Conservation (phyloP, 1,140 invertebrate species). For the Lepidostoma basale region DNA sequence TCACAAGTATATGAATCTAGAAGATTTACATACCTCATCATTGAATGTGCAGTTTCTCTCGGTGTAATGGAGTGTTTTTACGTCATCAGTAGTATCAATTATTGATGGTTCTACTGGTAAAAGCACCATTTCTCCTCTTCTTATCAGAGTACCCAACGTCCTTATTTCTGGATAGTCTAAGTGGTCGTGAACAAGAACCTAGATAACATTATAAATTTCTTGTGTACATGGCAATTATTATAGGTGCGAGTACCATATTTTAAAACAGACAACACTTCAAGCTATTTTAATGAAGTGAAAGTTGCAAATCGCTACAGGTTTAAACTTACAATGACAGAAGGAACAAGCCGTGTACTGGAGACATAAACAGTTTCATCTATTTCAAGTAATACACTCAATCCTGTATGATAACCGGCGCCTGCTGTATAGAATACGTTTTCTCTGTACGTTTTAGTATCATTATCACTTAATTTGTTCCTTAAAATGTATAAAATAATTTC, state of each 20-base stretch:
- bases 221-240: too few species aligned
- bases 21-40: slow-evolving; percentile 34
- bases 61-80: slow-evolving; percentile 31
- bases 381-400: slow-evolving; percentile 33
- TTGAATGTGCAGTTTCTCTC: slow-evolving; percentile 38
- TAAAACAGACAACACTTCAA: too few species aligned
- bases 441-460: too few species aligned
- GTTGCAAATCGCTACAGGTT: too few species aligned
- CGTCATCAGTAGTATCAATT: slow-evolving; percentile 40
- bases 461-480: too few species aligned
- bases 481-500: too few species aligned
- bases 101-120: slow-evolving; percentile 35
- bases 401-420: slow-evolving; percentile 40
- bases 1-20: too few species aligned
- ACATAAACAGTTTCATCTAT: slow-evolving; percentile 25
- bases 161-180: slow-evolving; percentile 37
- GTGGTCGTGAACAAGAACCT: slow-evolving; percentile 34
- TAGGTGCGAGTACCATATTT: too few species aligned
- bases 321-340: slow-evolving; percentile 32
- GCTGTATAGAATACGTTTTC: slow-evolving; percentile 13
- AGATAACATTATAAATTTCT: not conserved
- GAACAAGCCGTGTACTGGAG: slow-evolving; percentile 28
- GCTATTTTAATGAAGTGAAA: too few species aligned
- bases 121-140: slow-evolving; percentile 34
- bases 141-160: slow-evolving; percentile 25